A percentile compares a stretch with the other conserved stretches of the same genome.
These are phyloP conservation scores for Himalopsyche tibetana DNA, from an alignment of 2,888 invertebrate species.

Conservation along the genomic window DNA sequence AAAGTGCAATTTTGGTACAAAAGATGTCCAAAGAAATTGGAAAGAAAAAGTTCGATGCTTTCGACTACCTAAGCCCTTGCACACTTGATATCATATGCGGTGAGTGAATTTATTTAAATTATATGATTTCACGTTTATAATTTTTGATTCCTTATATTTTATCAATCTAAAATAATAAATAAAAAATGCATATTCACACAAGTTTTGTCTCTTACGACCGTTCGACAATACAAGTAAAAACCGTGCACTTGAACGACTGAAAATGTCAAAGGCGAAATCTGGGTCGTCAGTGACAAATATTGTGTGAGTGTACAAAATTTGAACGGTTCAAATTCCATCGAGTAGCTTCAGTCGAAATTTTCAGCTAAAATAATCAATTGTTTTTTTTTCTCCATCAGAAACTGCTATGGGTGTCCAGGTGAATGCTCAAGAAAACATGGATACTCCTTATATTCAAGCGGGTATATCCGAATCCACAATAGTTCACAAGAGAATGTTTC, in stretches of 20 bases:
- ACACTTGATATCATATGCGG: slow-evolving; percentile 3
- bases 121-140: no score
- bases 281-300: no score
- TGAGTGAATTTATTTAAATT: neutral
- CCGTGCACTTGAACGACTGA: no score
- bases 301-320: no score
- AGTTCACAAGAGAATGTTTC: slow-evolving; percentile 68
- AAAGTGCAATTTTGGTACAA: neutral
- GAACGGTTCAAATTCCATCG: no score
- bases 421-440: slow-evolving; percentile 71
- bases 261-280: no score
- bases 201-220: no score
- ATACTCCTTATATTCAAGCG: slow-evolving; percentile 70
- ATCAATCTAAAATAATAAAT: no score
- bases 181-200: no score
- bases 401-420: slow-evolving; percentile 73
- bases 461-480: slow-evolving; percentile 70
- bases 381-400: slow-evolving; percentile 68
- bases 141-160: no score
- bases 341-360: no score
- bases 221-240: no score
- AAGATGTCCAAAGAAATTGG: slow-evolving; percentile 19
- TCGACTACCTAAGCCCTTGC: neutral
- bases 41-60: neutral
- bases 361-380: neutral